Base-by-base conservation (phyloP, 2,797 vertebrate genomes). In the Myotis findleyi region DNA sequence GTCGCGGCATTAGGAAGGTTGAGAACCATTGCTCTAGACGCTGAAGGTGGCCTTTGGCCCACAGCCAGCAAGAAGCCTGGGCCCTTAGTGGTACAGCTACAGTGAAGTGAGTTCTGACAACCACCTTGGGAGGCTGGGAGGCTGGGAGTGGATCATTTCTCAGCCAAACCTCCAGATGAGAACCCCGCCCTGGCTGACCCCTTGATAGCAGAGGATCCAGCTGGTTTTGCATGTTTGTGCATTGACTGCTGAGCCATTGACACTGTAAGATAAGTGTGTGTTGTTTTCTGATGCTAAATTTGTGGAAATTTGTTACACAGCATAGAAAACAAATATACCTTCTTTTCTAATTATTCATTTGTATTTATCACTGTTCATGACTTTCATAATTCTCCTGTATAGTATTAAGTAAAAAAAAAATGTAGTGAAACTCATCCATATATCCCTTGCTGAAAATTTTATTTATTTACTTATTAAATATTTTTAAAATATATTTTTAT, bases 401-500 rank as follows among this genome's bases (percentile, higher is more conserved):
- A 71, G 3, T 81, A 33, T 76, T n/a, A 81, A 53, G 27, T 20
- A 57, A 51, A 85, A 90, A 85, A 90, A 83, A 90, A 92, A 83
- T 69, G 36, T 21, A 53, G 36, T 25, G 59, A 68, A 77, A 91
- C 7, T 51, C 33, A 64, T 62, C 10, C 36, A 55, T 49, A 72
- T 62, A 90, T 17, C 3, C 17, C 10, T 88, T 72, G 64, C 27
- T 93, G 51, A 94, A 83, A 79, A 27, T 27, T 59, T 25, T 59
- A 27, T 59, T 57, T 27, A 27, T 59, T 27, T 23, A 10, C 23
- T 55, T 23, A 57, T 11, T 44, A 44, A 47, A 59, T 27, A 27
- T 12, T 4, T 12, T 59, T 59, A 27, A 62, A 62, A 59, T 3
- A 30, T 62, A 62, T 30, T 62, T 62, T 30, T 62, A 62, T 62